Evolutionary conservation across 1,140 invertebrate genomes (phyloP).

Genomic region (Eupeodes corollae): DNA sequence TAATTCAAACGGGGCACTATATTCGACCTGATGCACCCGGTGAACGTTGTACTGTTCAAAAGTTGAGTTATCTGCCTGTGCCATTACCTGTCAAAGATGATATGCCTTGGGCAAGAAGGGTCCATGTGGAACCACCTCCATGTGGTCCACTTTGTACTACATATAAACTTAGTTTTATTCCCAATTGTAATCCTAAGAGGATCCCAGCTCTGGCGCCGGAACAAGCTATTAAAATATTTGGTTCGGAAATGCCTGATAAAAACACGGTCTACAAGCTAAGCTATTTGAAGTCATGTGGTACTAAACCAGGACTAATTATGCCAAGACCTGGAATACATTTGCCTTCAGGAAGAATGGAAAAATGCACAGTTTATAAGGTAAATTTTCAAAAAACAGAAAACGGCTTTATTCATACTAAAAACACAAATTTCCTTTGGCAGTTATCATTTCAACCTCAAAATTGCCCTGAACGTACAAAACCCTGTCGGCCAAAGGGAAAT

Average conservation of each 20-base stretch:
- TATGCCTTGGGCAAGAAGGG: conserved; percentile 40
- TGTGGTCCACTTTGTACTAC: conserved; percentile 30
- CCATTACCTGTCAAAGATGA: conserved; percentile 39
- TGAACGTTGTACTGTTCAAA: conserved; percentile 42
- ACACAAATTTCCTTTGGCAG: conserved; percentile 20
- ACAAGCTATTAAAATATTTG: conserved; percentile 18
- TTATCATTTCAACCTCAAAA: conserved; percentile 44
- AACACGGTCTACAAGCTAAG: conserved; percentile 43
- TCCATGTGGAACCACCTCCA: conserved; percentile 24
- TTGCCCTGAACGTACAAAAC: conserved; percentile 30
- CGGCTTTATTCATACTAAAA: too few species aligned
- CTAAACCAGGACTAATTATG: conserved; percentile 32
- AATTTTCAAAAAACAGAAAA: conserved; percentile 5
- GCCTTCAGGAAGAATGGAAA: conserved; percentile 27
- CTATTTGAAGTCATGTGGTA: conserved; percentile 40
- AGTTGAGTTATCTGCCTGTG: conserved; percentile 47
- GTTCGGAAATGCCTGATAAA: conserved; percentile 15
- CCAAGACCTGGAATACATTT: conserved; percentile 38
- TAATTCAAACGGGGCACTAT: conserved; percentile 35
- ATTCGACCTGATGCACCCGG: conserved; percentile 34
- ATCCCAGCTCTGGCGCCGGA: conserved; percentile 35
- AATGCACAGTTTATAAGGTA: conserved; percentile 45
- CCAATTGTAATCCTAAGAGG: conserved; percentile 38
- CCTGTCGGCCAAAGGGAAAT: conserved; percentile 31
- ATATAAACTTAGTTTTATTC: conserved; percentile 38